Percentiles rank a stretch among this genome's conserved stretches.
Evolutionary conservation across 2,888 invertebrate genomes (phyloP).

Genomic region (Urechis unicinctus): DNA sequence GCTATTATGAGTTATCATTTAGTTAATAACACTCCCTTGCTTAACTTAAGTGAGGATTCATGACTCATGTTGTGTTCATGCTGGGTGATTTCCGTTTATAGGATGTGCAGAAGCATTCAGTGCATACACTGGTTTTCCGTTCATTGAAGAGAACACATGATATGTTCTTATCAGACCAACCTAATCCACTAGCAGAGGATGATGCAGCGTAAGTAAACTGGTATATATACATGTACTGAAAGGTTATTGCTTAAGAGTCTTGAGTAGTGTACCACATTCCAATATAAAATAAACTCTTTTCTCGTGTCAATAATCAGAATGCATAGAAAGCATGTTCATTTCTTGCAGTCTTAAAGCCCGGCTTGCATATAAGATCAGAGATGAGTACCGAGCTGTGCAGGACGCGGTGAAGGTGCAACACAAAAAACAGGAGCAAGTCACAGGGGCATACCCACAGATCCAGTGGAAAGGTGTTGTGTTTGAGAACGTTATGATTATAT

Average conservation of each 20-base stretch:
- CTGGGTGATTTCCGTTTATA: no score
- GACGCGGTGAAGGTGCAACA: conserved; percentile 21
- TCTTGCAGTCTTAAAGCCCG: conserved; percentile 65
- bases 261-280: no score
- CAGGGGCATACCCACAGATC: conserved; percentile 1
- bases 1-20: no score
- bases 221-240: no score
- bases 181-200: conserved; percentile 73
- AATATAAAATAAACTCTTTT: no score
- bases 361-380: conserved; percentile 69
- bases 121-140: conserved; percentile 92
- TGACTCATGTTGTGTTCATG: no score
- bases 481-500: neutral
- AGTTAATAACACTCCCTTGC: no score
- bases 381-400: conserved; percentile 74
- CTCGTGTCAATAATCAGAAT: neutral
- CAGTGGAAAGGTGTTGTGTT: neutral
- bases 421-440: conserved; percentile 6
- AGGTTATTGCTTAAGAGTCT: no score
- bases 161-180: conserved; percentile 90
- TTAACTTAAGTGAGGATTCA: no score
- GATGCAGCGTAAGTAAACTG: conserved; percentile 63
- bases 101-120: conserved; percentile 88
- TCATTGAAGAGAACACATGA: conserved; percentile 96
- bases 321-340: conserved; percentile 1